Percentiles rank a stretch among this genome's conserved stretches.
phyloP scores from a whole-genome alignment of 2,113 vertebrate genomes.

The Protobothrops mucrosquamatus region DNA sequence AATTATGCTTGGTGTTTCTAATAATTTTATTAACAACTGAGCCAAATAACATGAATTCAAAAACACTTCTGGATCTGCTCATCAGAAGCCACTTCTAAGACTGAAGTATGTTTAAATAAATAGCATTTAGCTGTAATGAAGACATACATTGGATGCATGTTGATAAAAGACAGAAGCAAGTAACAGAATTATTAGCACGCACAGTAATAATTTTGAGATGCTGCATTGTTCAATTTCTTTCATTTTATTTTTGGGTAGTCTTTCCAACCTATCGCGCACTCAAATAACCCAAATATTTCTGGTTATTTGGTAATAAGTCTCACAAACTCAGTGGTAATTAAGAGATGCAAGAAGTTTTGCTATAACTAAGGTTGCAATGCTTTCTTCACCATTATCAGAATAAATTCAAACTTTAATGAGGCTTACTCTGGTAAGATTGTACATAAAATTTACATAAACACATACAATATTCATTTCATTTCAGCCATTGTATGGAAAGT shows the following conservation, averaged over 20 bases:
- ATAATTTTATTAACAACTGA: neutral
- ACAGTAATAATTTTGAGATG: neutral
- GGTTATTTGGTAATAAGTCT: neutral
- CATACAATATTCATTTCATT: neutral
- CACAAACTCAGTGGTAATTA: neutral
- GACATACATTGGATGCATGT: neutral
- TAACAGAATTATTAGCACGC: neutral
- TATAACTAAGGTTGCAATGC: neutral
- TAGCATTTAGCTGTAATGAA: neutral
- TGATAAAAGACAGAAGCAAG: neutral
- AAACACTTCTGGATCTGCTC: neutral
- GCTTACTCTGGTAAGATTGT: neutral
- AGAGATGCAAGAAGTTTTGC: neutral
- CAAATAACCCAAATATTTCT: neutral
- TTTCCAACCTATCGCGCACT: neutral
- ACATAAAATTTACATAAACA: neutral
- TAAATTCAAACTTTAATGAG: neutral
- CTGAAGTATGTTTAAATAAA: neutral
- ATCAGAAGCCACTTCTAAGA: neutral
- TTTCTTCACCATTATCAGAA: neutral
- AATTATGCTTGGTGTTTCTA: constrained; percentile 11
- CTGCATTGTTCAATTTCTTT: neutral
- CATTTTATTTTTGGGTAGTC: no score
- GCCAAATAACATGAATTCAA: neutral
- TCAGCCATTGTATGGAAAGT: constrained; percentile 6